Evolutionary conservation across 2,797 vertebrate genomes (phyloP), one percentile per base, ranked within the genome.

Genomic region (Cyclura pinguis): DNA sequence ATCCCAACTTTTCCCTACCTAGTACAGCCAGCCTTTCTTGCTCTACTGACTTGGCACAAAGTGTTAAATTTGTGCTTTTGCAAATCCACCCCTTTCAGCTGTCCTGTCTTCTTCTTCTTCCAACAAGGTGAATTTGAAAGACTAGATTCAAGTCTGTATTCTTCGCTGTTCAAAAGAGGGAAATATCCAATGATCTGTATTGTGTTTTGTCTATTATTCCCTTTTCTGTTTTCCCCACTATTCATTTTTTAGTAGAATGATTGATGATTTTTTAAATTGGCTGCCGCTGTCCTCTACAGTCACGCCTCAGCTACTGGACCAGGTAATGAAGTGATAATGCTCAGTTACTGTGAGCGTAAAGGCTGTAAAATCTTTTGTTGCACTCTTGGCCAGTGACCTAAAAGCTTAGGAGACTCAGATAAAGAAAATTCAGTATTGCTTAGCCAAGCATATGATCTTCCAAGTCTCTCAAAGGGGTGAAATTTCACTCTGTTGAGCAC

Each of bases 51-150:
- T 47, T 87, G 69, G 35, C 93, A 91, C 57, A 91, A 93, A 94
- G 90, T 89, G 14, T 59, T 35, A 84, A 8, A 85, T 42, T 59
- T 92, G 76, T 27, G 6, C 52, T 85, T 93, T 10, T 88, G 85
- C 85, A 92, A 78, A 91, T 93, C 93, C 87, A 16, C 81, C n/a
- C 38, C 0, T 92, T 93, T 89, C 74, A 47, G 72, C 16, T 84
- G 64, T 82, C 50, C 32, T 10, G 50, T 88, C 67, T 92, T 91
- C 59, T 0, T 88, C 73, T 47, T 80, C 9, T 93, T 77, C n/a
- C 42, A 50, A 29, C 72, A 93, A 94, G 83, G 86, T 87, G 52
- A 90, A 80, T 93, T 92, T 90, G 81, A 92, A 93, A 93, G 78
- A 1, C 24, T 90, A 92, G 16, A 47, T 92, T 94, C 55, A 13